Base-by-base conservation (phyloP, 1,140 invertebrate genomes). In the Phthorimaea operculella region DNA sequence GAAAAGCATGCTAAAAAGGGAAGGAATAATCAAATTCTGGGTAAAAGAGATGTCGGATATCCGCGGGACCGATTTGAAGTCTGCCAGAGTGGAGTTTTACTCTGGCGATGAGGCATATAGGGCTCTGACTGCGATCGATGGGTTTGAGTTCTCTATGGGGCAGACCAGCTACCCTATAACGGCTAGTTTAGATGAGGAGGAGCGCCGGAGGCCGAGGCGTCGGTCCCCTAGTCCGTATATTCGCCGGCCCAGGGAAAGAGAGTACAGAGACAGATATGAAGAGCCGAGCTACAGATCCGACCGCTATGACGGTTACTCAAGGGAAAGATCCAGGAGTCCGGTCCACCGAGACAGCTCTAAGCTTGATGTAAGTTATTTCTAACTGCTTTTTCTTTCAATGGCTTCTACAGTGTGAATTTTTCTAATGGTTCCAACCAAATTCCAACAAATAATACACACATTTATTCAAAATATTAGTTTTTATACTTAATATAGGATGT, bases 321-420 rank as follows among this genome's bases (percentile, higher is more conserved):
- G 44, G 16, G 44, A 17, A 16, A n/a, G 15, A 15, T 47, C 15
- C 4, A 6, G 44, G 8, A 47, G 44, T 9, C 44, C 44, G 10
- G 36, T 39, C 3, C 12, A 16, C 9, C 16, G 15, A 4, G 28
- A 55, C 16, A 28, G 44, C 10, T 49, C 53, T 16, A 49, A 55
- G 6, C 33, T 55, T 18, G 45, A 55, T 36, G 53, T 55, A 55
- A 49, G 53, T 39, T 12, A n/a, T n/a, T 39, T 10, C n/a, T 9
- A 39, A 42, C 11, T 42, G 3, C 4, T 14, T 42, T 3, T n/a
- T n/a, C 7, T 8, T 7, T 8, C 7, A 12, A 8, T 8, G 34
- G 12, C 12, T 12, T 8, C 34, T 7, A 7, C n/a, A n/a, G n/a
- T n/a, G n/a, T n/a, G n/a, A n/a, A 34, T 7, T 34, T 7, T 34